phyloP scores from a whole-genome alignment of 1,140 invertebrate species.

The Mycetomoellerius zeteki region DNA sequence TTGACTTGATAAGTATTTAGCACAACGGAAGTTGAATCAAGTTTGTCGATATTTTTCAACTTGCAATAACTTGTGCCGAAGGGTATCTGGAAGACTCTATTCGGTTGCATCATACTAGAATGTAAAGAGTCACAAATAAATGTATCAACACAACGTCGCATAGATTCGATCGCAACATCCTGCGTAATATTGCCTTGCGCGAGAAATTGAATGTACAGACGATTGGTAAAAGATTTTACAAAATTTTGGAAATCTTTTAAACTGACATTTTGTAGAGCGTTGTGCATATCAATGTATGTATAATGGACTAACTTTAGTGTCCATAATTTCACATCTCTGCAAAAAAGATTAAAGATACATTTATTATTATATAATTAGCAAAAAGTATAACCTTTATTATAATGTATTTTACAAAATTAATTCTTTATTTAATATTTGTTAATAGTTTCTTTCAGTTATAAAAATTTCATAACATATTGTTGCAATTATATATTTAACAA shows the following conservation, averaged over 20 bases:
- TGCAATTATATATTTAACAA: constrained; percentile 13
- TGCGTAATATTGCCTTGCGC: constrained; percentile 92
- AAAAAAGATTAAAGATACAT: constrained; percentile 61
- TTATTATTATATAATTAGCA: no score
- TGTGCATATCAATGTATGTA: constrained; percentile 89
- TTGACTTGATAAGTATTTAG: constrained; percentile 96
- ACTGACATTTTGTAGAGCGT: constrained; percentile 88
- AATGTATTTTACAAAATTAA: no score
- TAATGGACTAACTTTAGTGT: constrained; percentile 89
- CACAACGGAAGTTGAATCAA: constrained; percentile 94
- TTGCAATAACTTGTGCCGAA: constrained; percentile 89
- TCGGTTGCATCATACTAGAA: constrained; percentile 77
- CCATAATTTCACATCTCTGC: constrained; percentile 89
- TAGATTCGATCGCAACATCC: constrained; percentile 88
- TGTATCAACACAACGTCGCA: constrained; percentile 79
- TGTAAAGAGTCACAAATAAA: constrained; percentile 78
- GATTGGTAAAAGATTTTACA: constrained; percentile 87
- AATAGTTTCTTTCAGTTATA: constrained; percentile 24
- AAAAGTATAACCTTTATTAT: no score
- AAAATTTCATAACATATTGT: constrained; percentile 11
- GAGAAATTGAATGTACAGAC: constrained; percentile 90
- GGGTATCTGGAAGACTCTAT: constrained; percentile 89
- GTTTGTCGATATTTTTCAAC: constrained; percentile 90
- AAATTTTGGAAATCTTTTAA: constrained; percentile 89
- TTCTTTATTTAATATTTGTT: background rate